Base-by-base conservation (phyloP, 2,113 vertebrate genomes). In the Lepisosteus oculatus region DNA sequence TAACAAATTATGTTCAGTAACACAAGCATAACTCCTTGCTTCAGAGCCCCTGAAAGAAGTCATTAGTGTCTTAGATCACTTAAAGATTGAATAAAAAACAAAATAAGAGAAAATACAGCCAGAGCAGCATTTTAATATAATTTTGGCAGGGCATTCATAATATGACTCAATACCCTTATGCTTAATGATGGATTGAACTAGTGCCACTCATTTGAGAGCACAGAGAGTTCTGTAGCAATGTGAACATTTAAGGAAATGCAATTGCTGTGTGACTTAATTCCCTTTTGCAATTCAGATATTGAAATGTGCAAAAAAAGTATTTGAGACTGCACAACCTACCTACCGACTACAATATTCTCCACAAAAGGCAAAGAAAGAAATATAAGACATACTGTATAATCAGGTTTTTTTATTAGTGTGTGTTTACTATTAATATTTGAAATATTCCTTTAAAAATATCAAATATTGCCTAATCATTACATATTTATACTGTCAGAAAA, bases 1-100 rank as follows among this genome's bases (percentile, higher is more conserved):
- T 65, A 81, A 71, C 77, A 75, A 83, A 89, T 88, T 83, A 86
- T 79, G 81, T 84, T 84, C 81, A 87, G 83, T 86, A 86, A 88
- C 83, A 76, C 82, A 78, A 75, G 29, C 78, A 80, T 83, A 83
- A 86, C 80, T 84, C 83, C 79, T 79, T 43, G 56, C 56, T 12
- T 8, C 56, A 59, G 56, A 12, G 56, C 11, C 3, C 4, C 13
- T 59, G 8, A 59, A 59, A n/a, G 56, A 59, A 12, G 12, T 59
- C 56, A 0, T 59, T 4, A 13, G 56, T 12, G 56, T 59, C 56
- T 59, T 12, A 59, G 3, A 59, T 1, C 5, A 51, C 13, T 59
- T 13, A 4, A 3, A 59, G 1, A 51, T 51, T 6, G 2, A 51
- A 51, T 29, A 9, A 51, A 51, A 51, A 51, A 51, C 47, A 9